Conservation (phyloP, 2,888 invertebrate species). For the Napeogenes inachia region DNA sequence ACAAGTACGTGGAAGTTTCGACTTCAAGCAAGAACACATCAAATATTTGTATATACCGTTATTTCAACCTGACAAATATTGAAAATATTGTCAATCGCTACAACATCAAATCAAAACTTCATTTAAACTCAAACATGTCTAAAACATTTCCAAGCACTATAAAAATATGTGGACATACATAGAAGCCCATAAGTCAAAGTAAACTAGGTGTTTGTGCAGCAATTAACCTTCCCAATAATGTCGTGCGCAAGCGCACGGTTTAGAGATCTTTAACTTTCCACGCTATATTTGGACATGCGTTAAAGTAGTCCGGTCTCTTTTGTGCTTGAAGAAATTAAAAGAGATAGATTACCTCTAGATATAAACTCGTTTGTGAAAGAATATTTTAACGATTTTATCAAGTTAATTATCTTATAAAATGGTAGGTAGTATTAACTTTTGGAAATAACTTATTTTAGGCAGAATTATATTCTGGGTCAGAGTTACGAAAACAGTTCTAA, state of each 20-base stretch:
- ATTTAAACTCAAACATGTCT: background rate
- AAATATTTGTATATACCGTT: too few relatives aligned
- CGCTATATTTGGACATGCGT: conserved; percentile 24
- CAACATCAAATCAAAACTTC: background rate
- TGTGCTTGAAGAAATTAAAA: conserved; percentile 12
- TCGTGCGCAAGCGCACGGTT: conserved; percentile 13
- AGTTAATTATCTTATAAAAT: background rate
- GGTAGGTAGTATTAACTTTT: too few relatives aligned
- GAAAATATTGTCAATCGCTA: too few relatives aligned
- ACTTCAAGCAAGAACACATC: too few relatives aligned
- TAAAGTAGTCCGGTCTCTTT: conserved; percentile 22
- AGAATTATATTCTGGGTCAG: too few relatives aligned
- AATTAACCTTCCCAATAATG: conserved; percentile 18
- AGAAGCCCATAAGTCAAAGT: conserved; percentile 4
- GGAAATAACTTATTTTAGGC: too few relatives aligned
- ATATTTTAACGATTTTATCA: background rate
- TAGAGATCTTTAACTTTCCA: conserved; percentile 26
- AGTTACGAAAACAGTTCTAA: too few relatives aligned
- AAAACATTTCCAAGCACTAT: background rate
- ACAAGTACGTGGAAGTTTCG: too few relatives aligned
- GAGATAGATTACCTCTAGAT: conserved; percentile 11
- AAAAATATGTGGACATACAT: background rate
- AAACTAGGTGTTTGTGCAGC: conserved; percentile 14
- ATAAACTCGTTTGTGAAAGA: conserved; percentile 20
- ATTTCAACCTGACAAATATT: too few relatives aligned